Base-by-base conservation (phyloP, 2,113 vertebrate species). In the Urocolius indicus region DNA sequence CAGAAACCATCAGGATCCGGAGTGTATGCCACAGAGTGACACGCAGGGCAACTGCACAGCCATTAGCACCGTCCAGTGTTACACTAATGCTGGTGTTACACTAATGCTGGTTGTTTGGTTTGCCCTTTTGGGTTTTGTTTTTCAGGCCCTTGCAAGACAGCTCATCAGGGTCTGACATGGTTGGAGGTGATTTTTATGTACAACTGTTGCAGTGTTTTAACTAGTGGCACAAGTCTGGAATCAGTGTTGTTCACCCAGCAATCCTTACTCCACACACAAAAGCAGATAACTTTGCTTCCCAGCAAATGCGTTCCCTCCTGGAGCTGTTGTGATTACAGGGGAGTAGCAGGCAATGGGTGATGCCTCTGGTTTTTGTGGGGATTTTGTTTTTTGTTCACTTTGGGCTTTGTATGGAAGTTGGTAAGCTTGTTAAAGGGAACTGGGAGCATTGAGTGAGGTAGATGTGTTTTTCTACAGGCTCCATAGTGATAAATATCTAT, bases 371-470 rank as follows among this genome's bases (percentile, higher is more conserved):
- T 2, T 22, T 72, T 77, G 32, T 4, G 7, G 16, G n/a, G 19
- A 12, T 29, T 30, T 81, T 3, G 23, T 62, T 78, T 5, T 30
- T 49, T 63, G 10, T 29, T 80, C 84, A 26, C 20, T 67, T 88
- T 49, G 51, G 67, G 85, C 82, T 95, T 93, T 88, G n/a, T 90
- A 6, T 69, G 48, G 51, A 69, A 85, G 75, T 85, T 46, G 79
- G 58, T 86, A 88, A 92, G 63, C 72, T 85, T 83, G 75, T 74
- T 80, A 85, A 29, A 92, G 51, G 82, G 36, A 83, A 30, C 72
- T 72, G n/a, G 46, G 71, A 88, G n/a, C 27, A 62, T 2, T 3
- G n/a, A 13, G n/a, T 85, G 43, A 94, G 41, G 51, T 80, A 86
- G 63, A 23, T 74, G 20, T 1, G 0, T 69, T 92, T 78, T 77